Evolutionary conservation across 2,888 invertebrate species (phyloP), one percentile per base, ranked within the genome.

Genomic region (Acrobasis suavella): DNA sequence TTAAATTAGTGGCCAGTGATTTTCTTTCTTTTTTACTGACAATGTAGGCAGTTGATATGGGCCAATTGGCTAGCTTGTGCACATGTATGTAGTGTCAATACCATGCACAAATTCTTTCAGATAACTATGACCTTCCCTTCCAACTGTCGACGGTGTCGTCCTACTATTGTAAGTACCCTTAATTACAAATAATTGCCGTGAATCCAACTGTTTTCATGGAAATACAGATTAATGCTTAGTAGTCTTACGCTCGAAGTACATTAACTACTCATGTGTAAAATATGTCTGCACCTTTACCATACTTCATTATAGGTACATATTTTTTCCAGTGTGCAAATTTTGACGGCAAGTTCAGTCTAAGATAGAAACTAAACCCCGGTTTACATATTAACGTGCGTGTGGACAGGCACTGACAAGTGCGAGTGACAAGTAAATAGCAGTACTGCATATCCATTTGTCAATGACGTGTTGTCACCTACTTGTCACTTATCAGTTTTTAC

Each of bases 51-150:
- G 56, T 56, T 56, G 16, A 56, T 56, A 46, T 42, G 42, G 46
- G 49, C 54, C 64, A 67, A 71, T 70, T 62, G 65, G 62, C 65
- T 71, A 50, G 71, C 75, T 76, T 78, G 67, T 75, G 78, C 77
- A 79, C 82, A 64, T 79, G 73, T 70, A 72, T 59, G 62, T 65
- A 65, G 65, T 80, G 77, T 74, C 75, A 79, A 78, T 75, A 75
- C 72, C 69, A 67, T 67, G 72, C 68, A 87, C 84, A 79, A 83
- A 84, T 89, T 86, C 78, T 90, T 89, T 83, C 90, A 91, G 90
- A 91, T 89, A 88, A 89, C 71, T 85, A 87, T 77, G 87, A 84
- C 77, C 77, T 86, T 68, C 46, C 46, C 46, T 46, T 46, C 46
- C 85, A 84, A 71, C 83, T 83, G 77, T 82, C 82, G 70, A 78